Percentiles rank a stretch among this genome's conserved stretches.
These are phyloP conservation scores for Cataglyphis cursor DNA, from an alignment of 2,888 invertebrate genomes.

Conservation along the genomic window DNA sequence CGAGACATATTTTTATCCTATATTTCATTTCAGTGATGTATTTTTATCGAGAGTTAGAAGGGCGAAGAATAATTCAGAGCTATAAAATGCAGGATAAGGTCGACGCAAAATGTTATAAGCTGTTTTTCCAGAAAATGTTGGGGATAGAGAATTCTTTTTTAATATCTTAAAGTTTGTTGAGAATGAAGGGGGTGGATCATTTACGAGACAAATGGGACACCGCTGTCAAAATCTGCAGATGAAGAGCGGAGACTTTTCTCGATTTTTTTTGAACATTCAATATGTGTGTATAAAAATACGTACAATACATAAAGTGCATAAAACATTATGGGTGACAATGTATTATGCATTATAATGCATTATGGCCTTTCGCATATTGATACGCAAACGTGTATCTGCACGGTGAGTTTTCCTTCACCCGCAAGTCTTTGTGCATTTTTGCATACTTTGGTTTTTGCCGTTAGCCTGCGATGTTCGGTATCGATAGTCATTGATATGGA, in stretches of 20 bases:
- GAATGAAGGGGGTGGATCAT: not conserved
- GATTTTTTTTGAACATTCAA: constrained; percentile 5
- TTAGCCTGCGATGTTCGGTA: not conserved
- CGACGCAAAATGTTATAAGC: constrained; percentile 27
- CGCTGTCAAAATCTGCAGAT: constrained; percentile 24
- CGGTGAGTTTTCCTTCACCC: not conserved
- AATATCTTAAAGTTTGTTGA: constrained; percentile 22
- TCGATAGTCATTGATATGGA: constrained; percentile 3
- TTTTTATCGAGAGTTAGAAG: constrained; percentile 28
- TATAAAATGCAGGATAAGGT: constrained; percentile 18
- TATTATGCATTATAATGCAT: not conserved
- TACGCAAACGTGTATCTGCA: not conserved
- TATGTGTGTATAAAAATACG: not conserved
- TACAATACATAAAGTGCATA: not conserved
- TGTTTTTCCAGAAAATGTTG: constrained; percentile 19
- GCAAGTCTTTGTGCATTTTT: constrained; percentile 4
- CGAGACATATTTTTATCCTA: not conserved
- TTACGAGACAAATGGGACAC: constrained; percentile 35
- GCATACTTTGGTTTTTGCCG: not conserved
- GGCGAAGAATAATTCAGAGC: constrained; percentile 1
- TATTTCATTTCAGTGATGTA: constrained; percentile 4
- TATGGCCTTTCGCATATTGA: not conserved
- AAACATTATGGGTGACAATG: not conserved
- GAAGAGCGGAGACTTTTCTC: not conserved
- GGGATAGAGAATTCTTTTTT: constrained; percentile 23